A percentile compares a stretch with the other conserved stretches of the same genome.
phyloP scores from a whole-genome alignment of 2,888 invertebrate genomes.

The Lasioglossum villosulum region DNA sequence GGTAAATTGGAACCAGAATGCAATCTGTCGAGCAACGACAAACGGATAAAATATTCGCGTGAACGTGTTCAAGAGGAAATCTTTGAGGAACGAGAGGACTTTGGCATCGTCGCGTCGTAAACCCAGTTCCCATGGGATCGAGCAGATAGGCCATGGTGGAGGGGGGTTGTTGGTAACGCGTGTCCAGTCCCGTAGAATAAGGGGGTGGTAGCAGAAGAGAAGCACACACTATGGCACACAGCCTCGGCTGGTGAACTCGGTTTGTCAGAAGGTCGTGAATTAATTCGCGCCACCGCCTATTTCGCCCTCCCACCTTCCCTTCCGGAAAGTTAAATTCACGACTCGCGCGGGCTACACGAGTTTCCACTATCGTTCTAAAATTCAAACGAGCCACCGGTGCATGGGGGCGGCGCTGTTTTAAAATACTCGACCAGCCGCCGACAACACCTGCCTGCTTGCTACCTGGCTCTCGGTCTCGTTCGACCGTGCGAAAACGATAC shows the following conservation, averaged over 20 bases:
- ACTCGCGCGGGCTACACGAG: conserved; percentile 72
- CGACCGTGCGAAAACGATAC: conserved; percentile 11
- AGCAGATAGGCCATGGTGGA: background rate
- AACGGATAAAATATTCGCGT: background rate
- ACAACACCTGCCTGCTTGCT: conserved; percentile 16
- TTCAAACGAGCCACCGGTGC: conserved; percentile 72
- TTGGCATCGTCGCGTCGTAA: background rate
- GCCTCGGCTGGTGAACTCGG: conserved; percentile 59
- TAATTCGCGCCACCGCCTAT: conserved; percentile 67
- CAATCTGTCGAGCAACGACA: background rate
- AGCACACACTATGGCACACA: background rate
- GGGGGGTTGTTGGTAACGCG: background rate
- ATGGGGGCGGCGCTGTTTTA: conserved; percentile 67
- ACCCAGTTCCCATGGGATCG: background rate
- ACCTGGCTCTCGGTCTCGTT: conserved; percentile 11
- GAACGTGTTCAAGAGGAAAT: background rate
- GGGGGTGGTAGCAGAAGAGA: background rate
- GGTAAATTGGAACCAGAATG: background rate
- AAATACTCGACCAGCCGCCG: conserved; percentile 59
- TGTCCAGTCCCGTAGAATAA: background rate
- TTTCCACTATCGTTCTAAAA: conserved; percentile 77
- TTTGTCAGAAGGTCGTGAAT: conserved; percentile 74
- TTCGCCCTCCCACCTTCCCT: conserved; percentile 21
- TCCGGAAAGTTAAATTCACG: conserved; percentile 74
- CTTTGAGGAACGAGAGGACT: background rate